These are phyloP conservation scores for Wiebesia pumilae DNA, from an alignment of 1,140 invertebrate species.

Conservation along the genomic window DNA sequence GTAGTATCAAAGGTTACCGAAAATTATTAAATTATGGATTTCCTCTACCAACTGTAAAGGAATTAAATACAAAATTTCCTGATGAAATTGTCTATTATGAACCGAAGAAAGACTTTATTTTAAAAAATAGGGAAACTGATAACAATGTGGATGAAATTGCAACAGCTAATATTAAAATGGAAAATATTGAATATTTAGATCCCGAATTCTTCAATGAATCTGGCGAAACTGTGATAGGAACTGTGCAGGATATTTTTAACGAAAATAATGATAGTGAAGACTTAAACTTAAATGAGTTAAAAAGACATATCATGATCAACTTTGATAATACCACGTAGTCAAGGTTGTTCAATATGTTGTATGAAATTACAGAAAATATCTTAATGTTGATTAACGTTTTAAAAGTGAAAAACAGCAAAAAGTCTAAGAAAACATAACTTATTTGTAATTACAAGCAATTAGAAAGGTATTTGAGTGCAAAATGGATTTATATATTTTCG, in stretches of 20 bases:
- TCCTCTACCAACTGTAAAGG: slow-evolving; percentile 61
- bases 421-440: neutral
- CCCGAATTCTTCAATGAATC: slow-evolving; percentile 43
- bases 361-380: neutral
- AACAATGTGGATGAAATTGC: slow-evolving; percentile 1
- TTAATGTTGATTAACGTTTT: neutral
- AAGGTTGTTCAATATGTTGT: neutral
- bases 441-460: neutral
- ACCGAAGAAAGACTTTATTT: slow-evolving; percentile 20
- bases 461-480: neutral
- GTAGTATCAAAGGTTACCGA: slow-evolving; percentile 62
- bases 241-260: slow-evolving; percentile 71
- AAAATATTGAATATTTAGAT: slow-evolving; percentile 49
- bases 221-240: slow-evolving; percentile 61
- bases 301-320: slow-evolving; percentile 60
- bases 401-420: neutral
- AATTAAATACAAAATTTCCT: slow-evolving; percentile 43
- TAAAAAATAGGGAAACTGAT: slow-evolving; percentile 13
- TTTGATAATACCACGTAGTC: slow-evolving; percentile 48
- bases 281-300: slow-evolving; percentile 62
- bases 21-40: slow-evolving; percentile 65
- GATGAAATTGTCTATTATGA: slow-evolving; percentile 39
- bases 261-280: slow-evolving; percentile 68
- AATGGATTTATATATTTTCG: neutral
- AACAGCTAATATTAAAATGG: slow-evolving; percentile 31